Conservation (phyloP, 2,888 invertebrate species). For the Thelaira solivaga region DNA sequence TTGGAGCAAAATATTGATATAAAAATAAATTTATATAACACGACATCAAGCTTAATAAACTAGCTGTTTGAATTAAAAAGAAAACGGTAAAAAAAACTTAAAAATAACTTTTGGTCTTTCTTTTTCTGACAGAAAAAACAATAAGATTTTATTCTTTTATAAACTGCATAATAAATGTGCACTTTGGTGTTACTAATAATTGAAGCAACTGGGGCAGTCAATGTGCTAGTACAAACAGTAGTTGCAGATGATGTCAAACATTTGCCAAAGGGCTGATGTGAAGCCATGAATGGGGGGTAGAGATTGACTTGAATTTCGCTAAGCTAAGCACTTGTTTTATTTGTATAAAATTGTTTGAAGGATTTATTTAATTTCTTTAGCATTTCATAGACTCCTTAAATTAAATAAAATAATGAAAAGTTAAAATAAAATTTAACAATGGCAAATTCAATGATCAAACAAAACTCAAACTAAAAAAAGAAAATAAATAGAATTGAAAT, state of each 20-base stretch:
- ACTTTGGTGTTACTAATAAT: background rate
- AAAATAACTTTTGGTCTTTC: too few relatives aligned
- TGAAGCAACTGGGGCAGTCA: background rate
- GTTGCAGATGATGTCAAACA: conserved; percentile 18
- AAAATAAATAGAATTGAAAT: conserved; percentile 6
- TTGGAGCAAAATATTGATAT: too few relatives aligned
- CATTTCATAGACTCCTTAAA: conserved; percentile 17
- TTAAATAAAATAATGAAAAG: conserved; percentile 23
- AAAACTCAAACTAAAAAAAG: too few relatives aligned
- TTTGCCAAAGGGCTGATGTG: conserved; percentile 19
- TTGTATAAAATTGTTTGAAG: conserved; percentile 52
- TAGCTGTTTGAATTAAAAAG: too few relatives aligned
- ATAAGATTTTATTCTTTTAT: background rate
- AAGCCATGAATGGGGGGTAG: background rate
- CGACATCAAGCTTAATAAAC: too few relatives aligned
- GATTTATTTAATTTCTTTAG: conserved; percentile 57
- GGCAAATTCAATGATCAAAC: conserved; percentile 32
- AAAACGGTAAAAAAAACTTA: too few relatives aligned
- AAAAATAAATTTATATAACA: too few relatives aligned
- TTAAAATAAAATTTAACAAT: conserved; percentile 49
- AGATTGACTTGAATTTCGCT: conserved; percentile 30
- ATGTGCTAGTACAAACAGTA: background rate
- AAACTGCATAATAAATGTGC: background rate
- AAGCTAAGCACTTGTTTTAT: conserved; percentile 57
- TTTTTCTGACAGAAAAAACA: background rate